phyloP scores from a whole-genome alignment of 2,888 invertebrate species.

The Athalia rosae region DNA sequence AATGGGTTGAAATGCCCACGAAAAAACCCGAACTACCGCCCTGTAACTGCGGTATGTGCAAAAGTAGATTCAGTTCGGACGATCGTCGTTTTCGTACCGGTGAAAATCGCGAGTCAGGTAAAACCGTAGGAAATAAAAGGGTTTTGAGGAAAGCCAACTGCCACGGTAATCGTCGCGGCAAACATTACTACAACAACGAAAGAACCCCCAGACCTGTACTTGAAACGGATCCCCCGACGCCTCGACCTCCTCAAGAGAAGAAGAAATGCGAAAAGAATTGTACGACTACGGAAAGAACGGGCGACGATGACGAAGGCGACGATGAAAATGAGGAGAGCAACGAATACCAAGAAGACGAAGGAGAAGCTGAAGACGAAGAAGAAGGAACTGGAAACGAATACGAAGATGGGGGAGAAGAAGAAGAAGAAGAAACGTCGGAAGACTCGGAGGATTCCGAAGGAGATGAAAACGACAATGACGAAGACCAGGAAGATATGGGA shows the following conservation, averaged over 20 bases:
- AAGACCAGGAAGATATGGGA: background rate
- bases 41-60: background rate
- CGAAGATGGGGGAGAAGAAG: background rate
- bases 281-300: conserved; percentile 16
- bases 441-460: conserved; percentile 8
- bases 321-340: conserved; percentile 28
- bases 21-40: background rate
- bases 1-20: conserved; percentile 48
- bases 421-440: conserved; percentile 17
- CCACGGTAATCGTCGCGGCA: no score
- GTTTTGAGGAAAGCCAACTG: no score
- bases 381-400: background rate
- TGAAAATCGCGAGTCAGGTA: no score
- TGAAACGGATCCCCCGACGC: conserved; percentile 7
- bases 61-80: background rate
- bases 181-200: background rate
- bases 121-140: no score
- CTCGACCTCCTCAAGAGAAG: conserved; percentile 15
- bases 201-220: background rate
- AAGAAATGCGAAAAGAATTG: background rate
- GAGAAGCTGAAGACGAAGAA: conserved; percentile 13
- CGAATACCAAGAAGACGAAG: conserved; percentile 6
- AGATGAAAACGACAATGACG: background rate
- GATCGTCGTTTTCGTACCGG: no score
- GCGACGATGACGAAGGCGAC: conserved; percentile 34